Conservation (phyloP, 2,113 vertebrate species). For the Jaculus jaculus region DNA sequence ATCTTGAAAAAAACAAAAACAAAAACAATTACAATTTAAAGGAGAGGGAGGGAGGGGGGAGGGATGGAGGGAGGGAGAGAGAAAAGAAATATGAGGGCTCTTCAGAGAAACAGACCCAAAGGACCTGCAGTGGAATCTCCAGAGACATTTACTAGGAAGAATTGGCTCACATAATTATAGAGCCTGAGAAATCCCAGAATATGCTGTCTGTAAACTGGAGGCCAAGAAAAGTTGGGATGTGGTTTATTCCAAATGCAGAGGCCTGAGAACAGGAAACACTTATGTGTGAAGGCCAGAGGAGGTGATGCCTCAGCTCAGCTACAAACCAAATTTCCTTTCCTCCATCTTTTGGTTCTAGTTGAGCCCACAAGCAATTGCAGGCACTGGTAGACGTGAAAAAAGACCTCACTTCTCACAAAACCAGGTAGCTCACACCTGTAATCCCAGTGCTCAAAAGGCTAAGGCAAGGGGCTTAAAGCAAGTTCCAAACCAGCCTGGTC, state of each 20-base stretch:
- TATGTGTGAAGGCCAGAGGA: not conserved
- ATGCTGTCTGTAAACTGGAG: not conserved
- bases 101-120: not conserved
- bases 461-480: too few species aligned
- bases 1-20: too few species aligned
- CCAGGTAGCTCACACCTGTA: too few species aligned
- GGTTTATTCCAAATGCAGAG: not conserved
- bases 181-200: not conserved
- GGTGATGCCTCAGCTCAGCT: not conserved
- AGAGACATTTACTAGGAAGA: not conserved
- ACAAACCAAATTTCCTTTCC: not conserved
- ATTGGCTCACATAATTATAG: not conserved
- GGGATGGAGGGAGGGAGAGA: not conserved
- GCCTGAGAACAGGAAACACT: too few species aligned
- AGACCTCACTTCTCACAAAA: too few species aligned
- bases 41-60: too few species aligned
- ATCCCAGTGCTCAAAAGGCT: too few species aligned
- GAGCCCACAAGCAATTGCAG: not conserved
- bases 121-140: not conserved
- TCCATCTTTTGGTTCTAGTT: not conserved
- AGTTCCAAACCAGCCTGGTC: too few species aligned
- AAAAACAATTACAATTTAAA: too few species aligned
- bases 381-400: not conserved
- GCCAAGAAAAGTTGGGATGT: not conserved
- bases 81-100: not conserved